Evolutionary conservation across 2,888 invertebrate genomes (phyloP).

Genomic region (Agrochola lota): DNA sequence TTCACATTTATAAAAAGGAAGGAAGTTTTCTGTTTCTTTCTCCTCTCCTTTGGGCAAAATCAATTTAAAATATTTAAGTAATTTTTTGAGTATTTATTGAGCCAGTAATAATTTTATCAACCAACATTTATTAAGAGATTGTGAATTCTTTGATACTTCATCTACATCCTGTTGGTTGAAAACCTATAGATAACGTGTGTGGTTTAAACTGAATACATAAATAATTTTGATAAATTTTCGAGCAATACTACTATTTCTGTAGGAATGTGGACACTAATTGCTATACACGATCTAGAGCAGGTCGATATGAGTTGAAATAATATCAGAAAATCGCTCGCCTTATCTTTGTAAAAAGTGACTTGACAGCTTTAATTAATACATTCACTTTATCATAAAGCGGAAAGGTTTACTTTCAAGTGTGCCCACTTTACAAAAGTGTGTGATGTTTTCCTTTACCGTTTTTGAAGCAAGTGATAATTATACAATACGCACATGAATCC

Average conservation of each 20-base stretch:
- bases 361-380: constrained; percentile 23
- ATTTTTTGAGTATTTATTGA: not conserved
- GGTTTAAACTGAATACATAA: constrained; percentile 64
- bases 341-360: constrained; percentile 44
- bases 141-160: constrained; percentile 5
- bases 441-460: no score
- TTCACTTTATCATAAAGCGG: constrained; percentile 9
- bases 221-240: constrained; percentile 50
- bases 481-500: no score
- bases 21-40: not conserved
- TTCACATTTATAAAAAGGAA: not conserved
- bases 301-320: constrained; percentile 44
- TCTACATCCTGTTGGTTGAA: constrained; percentile 28
- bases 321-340: constrained; percentile 40
- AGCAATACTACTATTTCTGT: constrained; percentile 51
- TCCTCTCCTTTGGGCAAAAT: not conserved
- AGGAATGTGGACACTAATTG: constrained; percentile 66
- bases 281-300: constrained; percentile 49
- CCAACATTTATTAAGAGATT: not conserved
- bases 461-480: no score
- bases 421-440: not conserved
- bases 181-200: constrained; percentile 33
- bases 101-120: not conserved
- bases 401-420: constrained; percentile 17
- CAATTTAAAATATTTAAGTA: not conserved